Evolutionary conservation across 2,113 vertebrate species (phyloP), one percentile per base, ranked within the genome.

Genomic region (Eira barbara): DNA sequence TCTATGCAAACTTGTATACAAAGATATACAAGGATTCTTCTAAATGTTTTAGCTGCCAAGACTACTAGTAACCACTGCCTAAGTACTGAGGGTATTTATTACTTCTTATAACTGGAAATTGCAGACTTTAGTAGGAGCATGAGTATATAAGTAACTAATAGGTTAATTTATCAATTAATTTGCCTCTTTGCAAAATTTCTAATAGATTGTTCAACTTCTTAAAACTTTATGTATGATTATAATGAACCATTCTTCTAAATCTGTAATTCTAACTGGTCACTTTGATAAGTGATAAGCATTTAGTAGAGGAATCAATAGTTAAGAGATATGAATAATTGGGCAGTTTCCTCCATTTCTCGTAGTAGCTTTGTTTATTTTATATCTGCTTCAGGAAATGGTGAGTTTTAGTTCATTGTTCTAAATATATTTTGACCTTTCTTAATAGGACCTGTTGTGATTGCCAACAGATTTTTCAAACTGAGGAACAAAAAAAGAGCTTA

Each of bases 351-450:
- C 74, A 67, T 82, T 95, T 96, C 65, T 82, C 25, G 69, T 91
- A 93, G 67, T 92, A 36, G 49, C 83, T 96, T 90, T 97, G 90
- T 97, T 94, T 94, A 71, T 80, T 79, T 96, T 97, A 84, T 79
- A 36, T 87, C 78, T 88, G 55, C 49, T 96, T 95, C 95, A 97
- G 96, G 95, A 97, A 97, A 93, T 34, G 94, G 94, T 95, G 63
- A 76, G 52, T 91, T 96, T 96, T 94, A 65, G 47, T 83, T 97
- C 91, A 97, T 97, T 97, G 79, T 97, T 97, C 95, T 92, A 96
- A 97, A 94, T 95, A 73, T 96, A 91, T 95, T 97, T 97, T 96
- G 97, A 92, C 92, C 88, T 97, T 97, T 97, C 94, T 91, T 87
- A 92, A 89, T 85, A 96, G 78, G 89, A 95, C 83, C 87, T 97